Evolutionary conservation across 2,797 vertebrate genomes (phyloP), one percentile per base, ranked within the genome.

Genomic region (Harpagifer antarcticus): DNA sequence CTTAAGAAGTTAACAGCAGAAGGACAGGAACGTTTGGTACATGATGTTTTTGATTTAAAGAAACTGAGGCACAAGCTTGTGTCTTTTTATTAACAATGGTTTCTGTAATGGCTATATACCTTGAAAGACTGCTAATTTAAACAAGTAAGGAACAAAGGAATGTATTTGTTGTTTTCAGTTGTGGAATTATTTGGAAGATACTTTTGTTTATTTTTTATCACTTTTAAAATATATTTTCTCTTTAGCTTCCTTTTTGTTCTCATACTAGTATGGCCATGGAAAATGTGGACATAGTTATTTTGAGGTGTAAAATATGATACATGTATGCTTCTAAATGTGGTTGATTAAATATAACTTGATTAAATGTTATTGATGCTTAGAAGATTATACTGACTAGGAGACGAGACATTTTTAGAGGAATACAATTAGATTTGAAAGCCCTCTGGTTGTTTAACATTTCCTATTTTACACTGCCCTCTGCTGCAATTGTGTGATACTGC

Each of bases 361-460:
- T 79, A 88, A 76, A 83, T 88, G 80, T 74, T 60, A 49, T 59
- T 79, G 77, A 69, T 70, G 61, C 80, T 49, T 47, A 72, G 74
- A 66, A 40, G 64, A 92, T 91, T 81, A 86, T 85, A 89, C 72
- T 82, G 75, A 89, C 63, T 68, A 33, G 49, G 33, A 72, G 62
- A 79, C 4, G 13, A 77, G 43, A 43, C 55, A 70, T 80, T 86
- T 93, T 87, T 86, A 86, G 78, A 78, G 20, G 37, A 93, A 93
- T 93, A 93, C 93, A 94, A 85, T 79, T 78, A 86, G 68, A 86
- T 73, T 78, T 86, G 58, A 89, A 89, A 88, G 78, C 57, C 9
- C 33, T 82, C 44, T 58, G 62, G n/a, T 74, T 88, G 86, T 87
- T 85, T 91, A 62, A 82, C 15, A 76, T 82, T 68, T 86, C 68